Evolutionary conservation across 2,888 invertebrate genomes (phyloP), one percentile per base, ranked within the genome.

Genomic region (Masnerella sp.): DNA sequence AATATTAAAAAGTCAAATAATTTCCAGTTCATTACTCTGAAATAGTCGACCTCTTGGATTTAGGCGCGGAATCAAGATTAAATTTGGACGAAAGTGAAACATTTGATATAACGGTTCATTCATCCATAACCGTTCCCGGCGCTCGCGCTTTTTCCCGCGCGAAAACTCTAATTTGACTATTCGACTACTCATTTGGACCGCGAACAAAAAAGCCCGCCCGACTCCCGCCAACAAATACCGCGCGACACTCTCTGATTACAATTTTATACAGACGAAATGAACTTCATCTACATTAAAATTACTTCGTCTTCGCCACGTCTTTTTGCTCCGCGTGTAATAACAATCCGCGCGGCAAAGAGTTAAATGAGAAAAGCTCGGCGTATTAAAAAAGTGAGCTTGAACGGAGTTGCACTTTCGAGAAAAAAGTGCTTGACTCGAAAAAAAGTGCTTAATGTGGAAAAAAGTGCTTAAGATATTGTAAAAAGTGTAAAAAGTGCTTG

Each of bases 271-370:
- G 59, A 14, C 65, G 47, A 71, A 71, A 71, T 71, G 71, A 71
- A 71, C 52, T 65, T 71, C 71, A 71, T 71, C 65, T 71, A 52
- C 64, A 71, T 71, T 71, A 71, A 71, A 71, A 71, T 71, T 65
- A 71, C 71, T 71, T 64, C 64, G 64, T 71, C 71, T 64, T 71
- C 59, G 59, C 32, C 36, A n/a, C 5, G 51, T 61, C 67, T 67
- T 67, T 67, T 61, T 72, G 65, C 42, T 67, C 54, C 22, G 20
- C 54, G 56, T 49, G 65, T 59, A 65, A 64, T 72, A 72, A 72
- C 67, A 72, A 67, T 67, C 72, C 49, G 72, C 61, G 72, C 72
- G 47, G 72, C 72, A 72, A 72, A 67, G 65, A 72, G 72, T 67
- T 67, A 62, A 73, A 73, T 62, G 67, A 67, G 61, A 67, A 67